These are phyloP conservation scores for Muntiacus muntjak DNA, from an alignment of 2,113 vertebrate genomes.

Conservation along the genomic window DNA sequence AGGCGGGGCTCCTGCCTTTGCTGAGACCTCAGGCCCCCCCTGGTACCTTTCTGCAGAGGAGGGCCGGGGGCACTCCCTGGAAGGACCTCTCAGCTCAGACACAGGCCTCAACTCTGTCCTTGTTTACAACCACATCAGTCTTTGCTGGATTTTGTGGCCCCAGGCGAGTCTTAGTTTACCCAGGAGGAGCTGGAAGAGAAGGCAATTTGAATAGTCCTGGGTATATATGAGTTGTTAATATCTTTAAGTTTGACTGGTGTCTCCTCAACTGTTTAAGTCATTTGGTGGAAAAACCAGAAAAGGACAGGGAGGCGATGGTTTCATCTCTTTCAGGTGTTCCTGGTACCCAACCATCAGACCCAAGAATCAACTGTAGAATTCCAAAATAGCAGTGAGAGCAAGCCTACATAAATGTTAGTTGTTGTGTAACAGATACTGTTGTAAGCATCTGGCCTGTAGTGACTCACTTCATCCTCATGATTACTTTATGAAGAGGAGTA, in stretches of 20 bases:
- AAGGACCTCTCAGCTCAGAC: not conserved
- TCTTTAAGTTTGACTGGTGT: not conserved
- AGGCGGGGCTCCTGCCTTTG: not conserved
- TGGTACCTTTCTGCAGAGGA: not conserved
- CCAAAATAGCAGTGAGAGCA: not conserved
- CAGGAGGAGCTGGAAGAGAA: not conserved
- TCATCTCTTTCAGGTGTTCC: not conserved
- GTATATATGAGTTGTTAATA: not conserved
- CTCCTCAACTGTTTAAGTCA: not conserved
- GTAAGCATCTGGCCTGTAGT: not conserved
- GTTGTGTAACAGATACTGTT: not conserved
- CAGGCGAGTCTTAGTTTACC: not conserved
- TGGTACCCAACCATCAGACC: not conserved
- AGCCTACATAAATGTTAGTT: not conserved
- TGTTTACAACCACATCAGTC: not conserved
- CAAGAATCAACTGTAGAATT: not conserved
- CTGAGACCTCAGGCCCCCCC: not conserved
- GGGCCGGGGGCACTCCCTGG: not conserved
- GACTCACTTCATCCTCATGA: not conserved
- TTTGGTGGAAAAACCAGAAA: not conserved
- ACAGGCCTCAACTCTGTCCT: not conserved
- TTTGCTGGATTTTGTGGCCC: not conserved
- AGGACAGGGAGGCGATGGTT: not conserved
- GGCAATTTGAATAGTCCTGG: not conserved
- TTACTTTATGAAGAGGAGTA: not conserved